Conservation (phyloP, 2,113 vertebrate species). For the Acanthochromis polyacanthus region DNA sequence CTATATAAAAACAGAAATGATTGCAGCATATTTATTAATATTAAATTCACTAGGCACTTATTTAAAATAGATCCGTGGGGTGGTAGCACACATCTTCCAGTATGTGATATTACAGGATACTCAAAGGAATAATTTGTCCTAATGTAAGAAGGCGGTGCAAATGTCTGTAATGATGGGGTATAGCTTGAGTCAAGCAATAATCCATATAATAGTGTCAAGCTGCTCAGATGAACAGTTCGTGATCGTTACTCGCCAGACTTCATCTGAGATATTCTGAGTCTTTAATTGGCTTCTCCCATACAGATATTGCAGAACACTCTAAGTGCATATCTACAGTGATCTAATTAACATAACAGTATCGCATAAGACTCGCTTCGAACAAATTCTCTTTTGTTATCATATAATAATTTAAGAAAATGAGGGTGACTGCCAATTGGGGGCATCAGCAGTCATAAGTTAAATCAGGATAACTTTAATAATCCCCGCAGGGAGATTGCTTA, state of each 20-base stretch:
- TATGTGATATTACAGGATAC: background rate
- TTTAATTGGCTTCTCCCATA: conserved; percentile 35
- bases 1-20: background rate
- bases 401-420: conserved; percentile 17
- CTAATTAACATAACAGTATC: conserved; percentile 37
- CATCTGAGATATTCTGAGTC: conserved; percentile 3
- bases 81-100: background rate
- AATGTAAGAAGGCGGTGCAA: background rate
- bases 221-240: background rate
- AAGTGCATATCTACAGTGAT: conserved; percentile 28
- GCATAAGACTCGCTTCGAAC: conserved; percentile 5
- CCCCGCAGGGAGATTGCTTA: background rate
- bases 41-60: background rate
- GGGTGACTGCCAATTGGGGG: background rate
- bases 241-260: conserved; percentile 14
- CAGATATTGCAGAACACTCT: background rate
- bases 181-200: conserved; percentile 17
- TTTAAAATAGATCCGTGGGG: background rate
- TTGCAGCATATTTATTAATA: background rate
- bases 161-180: background rate
- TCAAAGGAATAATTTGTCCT: background rate
- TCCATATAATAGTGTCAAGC: background rate
- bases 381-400: conserved; percentile 35
- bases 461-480: too few species aligned
- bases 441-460: background rate